Conservation (phyloP, 2,888 invertebrate species). For the Diachrysia chrysitis region DNA sequence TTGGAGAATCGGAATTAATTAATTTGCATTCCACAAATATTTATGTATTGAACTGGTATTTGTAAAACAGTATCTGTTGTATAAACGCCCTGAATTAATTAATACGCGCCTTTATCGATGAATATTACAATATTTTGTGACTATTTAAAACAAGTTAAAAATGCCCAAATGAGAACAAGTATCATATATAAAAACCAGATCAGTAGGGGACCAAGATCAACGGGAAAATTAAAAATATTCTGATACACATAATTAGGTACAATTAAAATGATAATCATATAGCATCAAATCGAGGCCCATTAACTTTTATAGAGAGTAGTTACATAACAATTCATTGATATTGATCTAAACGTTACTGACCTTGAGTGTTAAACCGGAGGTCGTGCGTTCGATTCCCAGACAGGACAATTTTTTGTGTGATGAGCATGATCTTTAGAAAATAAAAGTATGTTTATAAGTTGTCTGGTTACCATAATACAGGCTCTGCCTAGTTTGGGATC, state of each 20-base stretch:
- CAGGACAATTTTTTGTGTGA: too few species aligned
- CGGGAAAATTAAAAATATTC: neutral
- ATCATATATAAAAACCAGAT: too few species aligned
- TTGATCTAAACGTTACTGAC: too few species aligned
- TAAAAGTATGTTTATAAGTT: too few species aligned
- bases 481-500: too few species aligned
- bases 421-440: too few species aligned
- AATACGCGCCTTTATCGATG: neutral
- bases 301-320: neutral
- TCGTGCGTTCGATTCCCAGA: too few species aligned
- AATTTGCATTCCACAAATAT: slow-evolving; percentile 55
- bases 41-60: slow-evolving; percentile 48
- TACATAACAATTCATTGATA: too few species aligned
- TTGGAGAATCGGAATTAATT: slow-evolving; percentile 54
- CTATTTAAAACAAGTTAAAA: neutral
- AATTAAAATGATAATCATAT: neutral
- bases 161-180: neutral
- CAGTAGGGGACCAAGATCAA: neutral
- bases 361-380: too few species aligned
- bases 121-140: neutral
- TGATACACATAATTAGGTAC: neutral
- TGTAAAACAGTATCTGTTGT: slow-evolving; percentile 24
- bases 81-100: slow-evolving; percentile 21
- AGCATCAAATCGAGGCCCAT: neutral
- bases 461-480: too few species aligned